Base-by-base conservation (phyloP, 30 jellyfish, hydroid and myxozoan genomes). In the Cassiopea xamachana region DNA sequence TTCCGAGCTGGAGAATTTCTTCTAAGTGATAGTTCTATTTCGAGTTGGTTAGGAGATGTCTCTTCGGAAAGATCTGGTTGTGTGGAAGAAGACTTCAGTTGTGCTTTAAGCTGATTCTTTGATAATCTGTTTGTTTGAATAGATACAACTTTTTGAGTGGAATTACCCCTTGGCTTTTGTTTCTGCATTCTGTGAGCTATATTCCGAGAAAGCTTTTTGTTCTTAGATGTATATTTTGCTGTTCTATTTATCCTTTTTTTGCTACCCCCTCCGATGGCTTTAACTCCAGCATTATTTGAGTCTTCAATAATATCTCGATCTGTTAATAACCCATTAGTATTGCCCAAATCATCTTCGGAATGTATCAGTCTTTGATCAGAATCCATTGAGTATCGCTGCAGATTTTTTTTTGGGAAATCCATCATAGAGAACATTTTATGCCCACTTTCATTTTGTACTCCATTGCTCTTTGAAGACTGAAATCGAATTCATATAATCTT, bases 361-460 rank as follows among this genome's bases (percentile, higher is more conserved):
- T 88, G 79, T 17, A 88, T 48, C 81, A 77, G 27, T 47, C 95
- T 73, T 44, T 88, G 95, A 60, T 64, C 87, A 6, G 95, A 90
- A 70, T 88, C 90, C 71, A 77, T 46, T 7, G 95, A 77, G 58
- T 88, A 88, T 45, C 50, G 60, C 62, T 80, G 46, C 3, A 88
- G 83, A 68, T 76, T 79, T 51, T 72, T 88, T 46, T 73, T 72
- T 3, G 95, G 95, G 69, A 78, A 78, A 51, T 88, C 95, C 89
- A 88, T 80, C 95, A 88, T 88, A 1, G 95, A 88, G 18, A 88
- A 88, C 95, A 88, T 88, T 68, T 88, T 83, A 69, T 78, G 79
- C 27, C 95, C 95, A 19, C 27, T 77, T n/a, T 69, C 59, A 4
- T 46, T 58, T 46, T 71, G 49, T 48, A 84, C 46, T 51, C 2